Evolutionary conservation across 2,797 vertebrate species (phyloP), one percentile per base, ranked within the genome.

Genomic region (Melanotaenia nigrans): DNA sequence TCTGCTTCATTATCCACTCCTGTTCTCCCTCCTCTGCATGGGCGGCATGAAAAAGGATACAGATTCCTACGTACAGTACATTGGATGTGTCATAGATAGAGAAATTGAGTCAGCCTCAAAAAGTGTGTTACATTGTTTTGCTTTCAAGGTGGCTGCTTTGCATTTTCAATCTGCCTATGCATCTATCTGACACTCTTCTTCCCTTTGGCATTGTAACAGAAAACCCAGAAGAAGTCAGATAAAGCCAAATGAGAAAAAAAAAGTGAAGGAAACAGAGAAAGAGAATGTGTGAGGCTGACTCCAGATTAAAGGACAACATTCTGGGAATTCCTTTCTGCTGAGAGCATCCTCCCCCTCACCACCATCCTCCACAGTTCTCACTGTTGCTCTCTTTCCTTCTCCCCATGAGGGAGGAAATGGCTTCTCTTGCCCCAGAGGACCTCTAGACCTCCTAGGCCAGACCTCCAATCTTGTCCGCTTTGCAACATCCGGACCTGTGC

Each of bases 301-400:
- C 89, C 92, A 95, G 95, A 96, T 96, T 94, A 96, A 96, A 96
- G 94, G 95, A 95, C 94, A 95, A 94, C 96, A 96, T 98, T 97
- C 95, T 96, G 89, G 84, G 93, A 95, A 96, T 97, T 98, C 97
- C 95, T 95, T 93, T 81, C 92, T 94, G 94, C 94, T 96, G 95
- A 96, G 95, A 94, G 77, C 90, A 90, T 90, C 90, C 87, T 85
- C 90, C 87, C 82, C 86, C 83, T 84, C 78, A 74, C 62, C 83
- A 71, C 55, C 66, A 58, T 73, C 87, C 73, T 79, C 78, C 67
- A 75, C 80, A 60, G 78, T 84, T 65, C 84, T 81, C 83, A 75
- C 84, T 90, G 92, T 85, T 78, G 73, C 42, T 62, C 73, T 74
- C 71, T 66, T 85, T 64, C 73, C 38, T 0, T 1, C 77, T 81